Base-by-base conservation (phyloP, 2,113 vertebrate genomes). In the Anser cygnoides region DNA sequence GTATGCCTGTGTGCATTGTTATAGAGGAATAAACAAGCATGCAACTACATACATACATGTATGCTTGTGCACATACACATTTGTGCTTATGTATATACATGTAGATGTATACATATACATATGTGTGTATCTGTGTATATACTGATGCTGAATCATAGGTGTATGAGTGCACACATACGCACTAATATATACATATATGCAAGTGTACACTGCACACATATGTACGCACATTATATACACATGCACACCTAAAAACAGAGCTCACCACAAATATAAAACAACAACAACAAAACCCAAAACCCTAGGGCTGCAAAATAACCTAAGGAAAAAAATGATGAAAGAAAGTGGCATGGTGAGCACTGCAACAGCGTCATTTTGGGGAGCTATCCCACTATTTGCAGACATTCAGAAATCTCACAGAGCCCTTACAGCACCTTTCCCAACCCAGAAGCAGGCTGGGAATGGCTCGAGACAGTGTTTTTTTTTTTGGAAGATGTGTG, bases 171-270 rank as follows among this genome's bases (percentile, higher is more conserved):
- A 43, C 31, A 11, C 11, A 16, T 4, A 4, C 19, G 29, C 20
- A 50, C 19, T 55, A 33, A 44, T 6, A 35, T 28, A 23, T 6
- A 35, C 23, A 23, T 25, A 6, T 25, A 22, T 8, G 10, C 44
- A 50, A 26, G 18, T 16, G 16, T 10, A 39, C 7, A 61, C 15
- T 0, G 3, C 13, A 25, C 33, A 72, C 23, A 71, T 37, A 44
- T 33, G 66, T 31, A 49, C 22, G 21, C 44, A 70, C 1, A 0
- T 17, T 57, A 21, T 3, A 57, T 8, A 44, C 23, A 33, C 12
- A 5, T 0, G 1, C 16, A 22, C 14, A 2, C n/a, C 43, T 3
- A 52, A 80, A 75, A 62, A 4, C 33, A 11, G 31, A 26, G 35
- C 1, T 1, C 61, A 33, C 20, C 73, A 35, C 17, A 84, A 67